Conservation (phyloP, 1,140 invertebrate genomes). For the Chionoecetes opilio region DNA sequence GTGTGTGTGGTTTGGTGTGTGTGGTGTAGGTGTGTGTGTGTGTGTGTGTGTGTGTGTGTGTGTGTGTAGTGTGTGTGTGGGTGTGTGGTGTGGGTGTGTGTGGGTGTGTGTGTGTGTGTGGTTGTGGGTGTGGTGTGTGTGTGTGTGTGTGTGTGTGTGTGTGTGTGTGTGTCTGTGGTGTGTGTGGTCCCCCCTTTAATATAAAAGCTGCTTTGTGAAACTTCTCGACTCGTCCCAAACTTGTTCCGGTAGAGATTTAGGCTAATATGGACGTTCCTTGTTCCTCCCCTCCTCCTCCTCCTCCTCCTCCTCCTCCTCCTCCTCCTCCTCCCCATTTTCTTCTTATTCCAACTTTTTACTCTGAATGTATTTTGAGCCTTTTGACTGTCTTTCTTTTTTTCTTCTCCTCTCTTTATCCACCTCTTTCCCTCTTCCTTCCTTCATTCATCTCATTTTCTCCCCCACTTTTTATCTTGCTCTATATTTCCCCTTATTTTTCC, state of each 20-base stretch:
- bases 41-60: slow-evolving; percentile 27
- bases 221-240: background rate
- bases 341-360: background rate
- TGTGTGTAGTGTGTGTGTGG: background rate
- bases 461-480: too few relatives aligned
- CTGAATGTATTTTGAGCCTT: too few relatives aligned
- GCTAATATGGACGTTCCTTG: background rate
- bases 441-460: too few relatives aligned
- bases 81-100: background rate
- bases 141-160: background rate
- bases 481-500: too few relatives aligned
- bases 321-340: background rate
- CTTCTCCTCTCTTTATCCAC: too few relatives aligned
- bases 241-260: background rate
- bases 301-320: background rate
- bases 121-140: background rate
- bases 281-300: background rate
- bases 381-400: too few relatives aligned
- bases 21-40: slow-evolving; percentile 14
- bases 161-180: background rate
- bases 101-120: background rate
- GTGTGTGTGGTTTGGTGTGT: too few relatives aligned
- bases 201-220: background rate
- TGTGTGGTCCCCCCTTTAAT: background rate
- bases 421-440: too few relatives aligned